These are phyloP conservation scores for Cyprinodon tularosa DNA, from an alignment of 2,113 vertebrate genomes.

Conservation along the genomic window DNA sequence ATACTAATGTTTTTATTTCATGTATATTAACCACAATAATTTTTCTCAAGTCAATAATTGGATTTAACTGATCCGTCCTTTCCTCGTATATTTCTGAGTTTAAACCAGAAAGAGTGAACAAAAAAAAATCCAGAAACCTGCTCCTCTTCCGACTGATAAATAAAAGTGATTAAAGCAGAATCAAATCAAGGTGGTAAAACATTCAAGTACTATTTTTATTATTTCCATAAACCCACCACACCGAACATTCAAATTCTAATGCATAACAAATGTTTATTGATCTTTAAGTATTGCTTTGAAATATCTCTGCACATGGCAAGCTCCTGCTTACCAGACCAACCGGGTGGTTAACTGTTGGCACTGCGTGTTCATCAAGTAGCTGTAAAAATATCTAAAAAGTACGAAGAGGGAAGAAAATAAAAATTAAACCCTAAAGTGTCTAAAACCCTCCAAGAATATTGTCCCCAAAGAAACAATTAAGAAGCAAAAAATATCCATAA, in stretches of 20 bases:
- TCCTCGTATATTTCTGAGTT: background rate
- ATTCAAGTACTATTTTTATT: slow-evolving; percentile 66
- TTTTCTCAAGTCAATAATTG: background rate
- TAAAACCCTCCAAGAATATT: slow-evolving; percentile 32
- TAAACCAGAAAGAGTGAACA: background rate
- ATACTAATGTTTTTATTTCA: background rate
- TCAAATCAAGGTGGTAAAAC: slow-evolving; percentile 13
- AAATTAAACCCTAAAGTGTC: slow-evolving; percentile 32
- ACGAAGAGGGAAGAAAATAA: background rate
- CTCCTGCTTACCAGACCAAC: slow-evolving; percentile 40
- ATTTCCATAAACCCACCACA: slow-evolving; percentile 44
- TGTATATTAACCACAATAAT: background rate
- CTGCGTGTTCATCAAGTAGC: slow-evolving; percentile 44
- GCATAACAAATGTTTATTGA: slow-evolving; percentile 20
- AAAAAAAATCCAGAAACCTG: background rate
- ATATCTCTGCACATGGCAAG: slow-evolving; percentile 18
- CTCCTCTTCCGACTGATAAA: background rate
- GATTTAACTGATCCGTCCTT: background rate
- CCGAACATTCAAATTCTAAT: slow-evolving; percentile 39
- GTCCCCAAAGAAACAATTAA: slow-evolving; percentile 45
- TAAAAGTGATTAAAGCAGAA: background rate
- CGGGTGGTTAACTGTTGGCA: slow-evolving; percentile 33
- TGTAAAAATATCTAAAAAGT: slow-evolving; percentile 36
- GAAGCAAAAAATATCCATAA: slow-evolving; percentile 45
- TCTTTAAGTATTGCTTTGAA: slow-evolving; percentile 49